These are phyloP conservation scores for Drosophila rellima DNA, from an alignment of 2,888 invertebrate species.

Conservation along the genomic window DNA sequence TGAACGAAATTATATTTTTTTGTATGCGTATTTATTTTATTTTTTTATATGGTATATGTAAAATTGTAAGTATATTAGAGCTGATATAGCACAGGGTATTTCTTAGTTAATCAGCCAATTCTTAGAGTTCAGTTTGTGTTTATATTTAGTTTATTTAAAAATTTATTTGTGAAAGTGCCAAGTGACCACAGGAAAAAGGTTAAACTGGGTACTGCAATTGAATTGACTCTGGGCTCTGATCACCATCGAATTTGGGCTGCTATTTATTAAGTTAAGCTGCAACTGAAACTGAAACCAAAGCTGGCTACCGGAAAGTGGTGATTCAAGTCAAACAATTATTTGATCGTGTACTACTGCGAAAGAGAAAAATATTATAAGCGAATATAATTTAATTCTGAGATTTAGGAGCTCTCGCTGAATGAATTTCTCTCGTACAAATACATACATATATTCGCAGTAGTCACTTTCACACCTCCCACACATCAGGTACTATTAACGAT, in stretches of 20 bases:
- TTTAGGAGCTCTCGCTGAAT: slow-evolving; percentile 12
- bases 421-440: slow-evolving; percentile 13
- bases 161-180: slow-evolving; percentile 79
- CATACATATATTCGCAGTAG: neutral
- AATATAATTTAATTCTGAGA: slow-evolving; percentile 15
- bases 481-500: slow-evolving; percentile 21
- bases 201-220: slow-evolving; percentile 67
- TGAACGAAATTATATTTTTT: too few relatives aligned
- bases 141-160: slow-evolving; percentile 55
- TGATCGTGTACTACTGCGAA: slow-evolving; percentile 14
- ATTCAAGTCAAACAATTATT: slow-evolving; percentile 29
- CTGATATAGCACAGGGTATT: slow-evolving; percentile 31
- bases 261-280: slow-evolving; percentile 26
- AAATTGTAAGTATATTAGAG: neutral
- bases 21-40: too few relatives aligned
- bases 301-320: slow-evolving; percentile 24
- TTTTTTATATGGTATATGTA: too few relatives aligned
- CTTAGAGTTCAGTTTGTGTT: neutral
- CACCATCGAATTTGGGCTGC: slow-evolving; percentile 27
- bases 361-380: slow-evolving; percentile 16
- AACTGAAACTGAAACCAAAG: slow-evolving; percentile 7
- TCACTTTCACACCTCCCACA: slow-evolving; percentile 49
- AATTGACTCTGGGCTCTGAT: slow-evolving; percentile 10
- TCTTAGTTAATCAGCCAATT: neutral
- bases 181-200: slow-evolving; percentile 72